These are phyloP conservation scores for Arothron firmamentum DNA, from an alignment of 2,113 vertebrate genomes.

Conservation along the genomic window DNA sequence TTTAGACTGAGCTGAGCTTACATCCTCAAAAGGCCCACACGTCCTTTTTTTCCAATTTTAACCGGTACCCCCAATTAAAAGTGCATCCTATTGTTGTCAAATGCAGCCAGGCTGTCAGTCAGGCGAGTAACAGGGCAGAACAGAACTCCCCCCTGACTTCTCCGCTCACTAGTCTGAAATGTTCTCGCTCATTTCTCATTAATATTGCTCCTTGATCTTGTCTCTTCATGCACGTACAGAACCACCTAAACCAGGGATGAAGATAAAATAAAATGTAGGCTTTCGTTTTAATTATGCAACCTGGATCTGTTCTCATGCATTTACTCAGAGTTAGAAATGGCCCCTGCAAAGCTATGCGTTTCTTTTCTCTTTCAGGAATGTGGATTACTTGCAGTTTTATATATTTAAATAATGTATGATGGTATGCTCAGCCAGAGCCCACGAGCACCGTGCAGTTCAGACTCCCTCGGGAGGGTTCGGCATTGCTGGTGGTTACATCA, in stretches of 20 bases:
- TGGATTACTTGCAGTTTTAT: background rate
- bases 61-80: constrained; percentile 4
- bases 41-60: constrained; percentile 3
- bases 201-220: constrained; percentile 62
- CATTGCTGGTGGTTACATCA: too few relatives aligned
- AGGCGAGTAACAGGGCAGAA: constrained; percentile 30
- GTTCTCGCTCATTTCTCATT: constrained; percentile 36
- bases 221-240: constrained; percentile 19
- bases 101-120: constrained; percentile 26
- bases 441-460: too few relatives aligned
- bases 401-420: too few relatives aligned
- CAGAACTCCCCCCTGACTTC: constrained; percentile 15
- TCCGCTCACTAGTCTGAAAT: constrained; percentile 24
- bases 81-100: constrained; percentile 7
- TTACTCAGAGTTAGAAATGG: background rate
- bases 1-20: too few relatives aligned
- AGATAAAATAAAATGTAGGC: constrained; percentile 25
- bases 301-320: background rate
- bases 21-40: too few relatives aligned
- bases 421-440: too few relatives aligned
- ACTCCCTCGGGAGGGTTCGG: too few relatives aligned
- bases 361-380: background rate
- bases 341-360: background rate
- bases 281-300: background rate
- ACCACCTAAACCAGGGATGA: constrained; percentile 16